A percentile compares a stretch with the other conserved stretches of the same genome.
These are phyloP conservation scores for Bungarus multicinctus DNA, from an alignment of 2,113 vertebrate genomes.

Conservation along the genomic window DNA sequence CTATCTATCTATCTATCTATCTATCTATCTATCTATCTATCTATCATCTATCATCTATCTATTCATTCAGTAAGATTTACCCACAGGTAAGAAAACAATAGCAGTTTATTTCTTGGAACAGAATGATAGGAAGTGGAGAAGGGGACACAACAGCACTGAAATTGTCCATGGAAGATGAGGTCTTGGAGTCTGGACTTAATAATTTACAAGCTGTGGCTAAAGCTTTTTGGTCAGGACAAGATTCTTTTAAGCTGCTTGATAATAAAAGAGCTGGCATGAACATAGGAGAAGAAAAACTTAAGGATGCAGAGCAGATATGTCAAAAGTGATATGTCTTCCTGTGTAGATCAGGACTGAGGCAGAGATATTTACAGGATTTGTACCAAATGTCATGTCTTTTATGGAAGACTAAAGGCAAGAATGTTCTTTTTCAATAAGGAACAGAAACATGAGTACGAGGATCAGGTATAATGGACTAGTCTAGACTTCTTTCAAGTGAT, in stretches of 20 bases:
- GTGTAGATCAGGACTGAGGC: not conserved
- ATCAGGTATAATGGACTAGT: not conserved
- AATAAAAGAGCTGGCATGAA: not conserved
- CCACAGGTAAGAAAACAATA: too few relatives aligned
- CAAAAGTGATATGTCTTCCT: not conserved
- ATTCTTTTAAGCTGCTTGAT: not conserved
- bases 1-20: too few relatives aligned
- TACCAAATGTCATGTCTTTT: not conserved
- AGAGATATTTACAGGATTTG: not conserved
- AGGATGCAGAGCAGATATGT: not conserved
- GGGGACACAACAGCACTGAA: not conserved
- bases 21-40: too few relatives aligned
- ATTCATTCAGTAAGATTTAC: too few relatives aligned
- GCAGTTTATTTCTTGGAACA: not conserved
- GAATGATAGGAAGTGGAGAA: not conserved
- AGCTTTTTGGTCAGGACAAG: not conserved
- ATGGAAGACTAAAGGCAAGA: not conserved
- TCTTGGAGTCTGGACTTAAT: not conserved
- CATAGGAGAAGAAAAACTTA: not conserved
- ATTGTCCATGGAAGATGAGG: not conserved
- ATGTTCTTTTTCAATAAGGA: not conserved
- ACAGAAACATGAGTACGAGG: not conserved
- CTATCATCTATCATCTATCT: too few relatives aligned
- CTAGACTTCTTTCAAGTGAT: not conserved
- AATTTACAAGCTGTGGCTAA: not conserved